Evolutionary conservation across 1,140 invertebrate species (phyloP), one percentile per base, ranked within the genome.

Genomic region (Platorchestia sp.): DNA sequence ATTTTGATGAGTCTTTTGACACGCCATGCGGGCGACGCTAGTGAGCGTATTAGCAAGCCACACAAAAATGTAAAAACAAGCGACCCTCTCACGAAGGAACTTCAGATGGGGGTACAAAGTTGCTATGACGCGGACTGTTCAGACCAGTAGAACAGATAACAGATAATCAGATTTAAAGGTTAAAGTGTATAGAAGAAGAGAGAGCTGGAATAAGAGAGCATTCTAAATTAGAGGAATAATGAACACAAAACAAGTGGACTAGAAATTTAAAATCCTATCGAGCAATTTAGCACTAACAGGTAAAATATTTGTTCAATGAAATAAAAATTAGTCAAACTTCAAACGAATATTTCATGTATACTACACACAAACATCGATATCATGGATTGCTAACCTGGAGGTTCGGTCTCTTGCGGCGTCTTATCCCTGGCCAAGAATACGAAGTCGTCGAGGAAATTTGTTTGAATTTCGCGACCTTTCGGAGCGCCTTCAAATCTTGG

Each of bases 401-500:
- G 59, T 75, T 75, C 59, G 59, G 59, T 75, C 59, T 75, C 59
- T 75, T 75, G 59, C 7, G 3, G 59, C 59, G 59, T 75, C 36
- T 10, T 75, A 27, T 75, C 59, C 59, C 59, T 75, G 14, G 59
- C 59, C 59, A 75, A 75, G 59, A 75, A 75, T 36, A 75, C 59
- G 59, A 75, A 75, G 59, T 75, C 59, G 59, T 75, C 59, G 59
- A 75, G 59, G 27, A 75, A 75, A 36, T 75, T 75, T 36, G 59
- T 1, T 75, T 75, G 59, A 75, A 36, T 75, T 75, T 75, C 59
- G 59, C 59, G 59, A 75, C 59, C 59, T 75, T 75, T 75, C 43
- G 40, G 44, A 45, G 43, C 91, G 41, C 91, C 91, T 93, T 93
- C 91, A 36, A 93, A 93, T 47, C 45, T 93, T 45, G 91, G 91